Percentiles rank a stretch among this genome's conserved stretches.
These are phyloP conservation scores for Ochropleura plecta DNA, from an alignment of 2,888 invertebrate genomes.

Conservation along the genomic window DNA sequence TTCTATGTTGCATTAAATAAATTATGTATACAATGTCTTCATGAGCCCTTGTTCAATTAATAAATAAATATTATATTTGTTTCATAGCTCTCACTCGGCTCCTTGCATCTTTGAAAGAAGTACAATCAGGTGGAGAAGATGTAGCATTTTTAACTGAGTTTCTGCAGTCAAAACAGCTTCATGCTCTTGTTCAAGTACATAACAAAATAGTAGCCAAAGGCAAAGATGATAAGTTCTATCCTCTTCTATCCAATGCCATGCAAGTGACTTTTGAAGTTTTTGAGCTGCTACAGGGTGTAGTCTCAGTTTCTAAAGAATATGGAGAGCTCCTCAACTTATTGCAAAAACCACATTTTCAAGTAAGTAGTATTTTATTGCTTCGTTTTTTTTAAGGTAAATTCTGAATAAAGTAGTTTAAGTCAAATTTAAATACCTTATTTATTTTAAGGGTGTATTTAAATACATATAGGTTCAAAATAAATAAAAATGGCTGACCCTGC, in stretches of 20 bases:
- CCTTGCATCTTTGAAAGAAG: constrained; percentile 95
- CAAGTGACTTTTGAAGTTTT: constrained; percentile 95
- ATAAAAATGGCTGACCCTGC: background rate
- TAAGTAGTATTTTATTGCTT: constrained; percentile 76
- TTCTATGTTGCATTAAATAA: background rate
- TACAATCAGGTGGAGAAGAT: constrained; percentile 95
- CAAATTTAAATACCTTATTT: background rate
- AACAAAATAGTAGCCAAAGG: constrained; percentile 96
- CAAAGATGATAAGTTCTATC: constrained; percentile 96
- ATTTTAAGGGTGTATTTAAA: background rate
- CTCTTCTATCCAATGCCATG: constrained; percentile 96
- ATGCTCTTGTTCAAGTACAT: constrained; percentile 97
- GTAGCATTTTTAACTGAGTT: constrained; percentile 95
- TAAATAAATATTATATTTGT: constrained; percentile 19
- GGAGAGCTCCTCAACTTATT: constrained; percentile 95
- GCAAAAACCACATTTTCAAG: constrained; percentile 97
- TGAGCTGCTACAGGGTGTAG: constrained; percentile 92
- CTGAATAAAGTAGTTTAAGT: background rate
- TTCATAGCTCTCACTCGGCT: constrained; percentile 94
- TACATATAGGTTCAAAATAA: background rate
- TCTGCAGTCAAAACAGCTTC: constrained; percentile 96
- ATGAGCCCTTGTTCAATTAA: background rate
- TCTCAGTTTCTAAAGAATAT: constrained; percentile 93
- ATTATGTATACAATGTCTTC: background rate
- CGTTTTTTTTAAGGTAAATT: background rate